These are phyloP conservation scores for Aegithalos caudatus DNA, from an alignment of 2,113 vertebrate genomes.

Conservation along the genomic window DNA sequence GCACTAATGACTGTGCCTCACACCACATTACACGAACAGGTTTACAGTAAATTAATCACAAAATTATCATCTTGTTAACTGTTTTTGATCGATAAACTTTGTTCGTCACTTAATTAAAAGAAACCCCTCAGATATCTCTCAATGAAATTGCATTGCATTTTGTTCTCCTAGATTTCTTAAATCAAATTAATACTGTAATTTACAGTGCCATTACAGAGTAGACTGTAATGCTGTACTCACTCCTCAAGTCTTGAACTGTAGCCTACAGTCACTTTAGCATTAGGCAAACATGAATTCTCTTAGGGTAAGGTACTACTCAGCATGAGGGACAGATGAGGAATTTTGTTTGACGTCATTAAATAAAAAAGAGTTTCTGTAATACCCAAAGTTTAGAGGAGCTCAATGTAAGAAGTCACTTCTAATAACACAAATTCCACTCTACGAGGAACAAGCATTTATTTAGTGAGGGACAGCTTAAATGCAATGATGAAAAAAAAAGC, in stretches of 20 bases:
- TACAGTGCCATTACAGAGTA: not conserved
- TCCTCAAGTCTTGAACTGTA: not conserved
- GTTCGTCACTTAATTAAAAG: not conserved
- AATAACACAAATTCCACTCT: not conserved
- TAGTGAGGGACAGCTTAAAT: not conserved
- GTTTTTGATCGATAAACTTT: not conserved
- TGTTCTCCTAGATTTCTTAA: not conserved
- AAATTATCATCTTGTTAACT: not conserved
- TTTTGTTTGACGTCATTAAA: not conserved
- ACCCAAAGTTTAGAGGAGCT: not conserved
- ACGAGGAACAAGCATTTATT: not conserved
- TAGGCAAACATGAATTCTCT: not conserved
- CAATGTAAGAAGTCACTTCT: not conserved
- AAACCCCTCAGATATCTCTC: not conserved
- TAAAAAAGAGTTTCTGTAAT: not conserved
- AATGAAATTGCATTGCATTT: not conserved
- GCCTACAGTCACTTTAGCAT: not conserved
- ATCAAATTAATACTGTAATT: not conserved
- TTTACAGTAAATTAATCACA: not conserved
- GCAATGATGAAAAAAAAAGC: accelerated
- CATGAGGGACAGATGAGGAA: not conserved
- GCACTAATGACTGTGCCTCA: not conserved
- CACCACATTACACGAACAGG: not conserved
- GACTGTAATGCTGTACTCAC: not conserved
- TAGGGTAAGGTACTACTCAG: not conserved